Conservation (phyloP, 2,113 vertebrate genomes). For the Penelope pileata region DNA sequence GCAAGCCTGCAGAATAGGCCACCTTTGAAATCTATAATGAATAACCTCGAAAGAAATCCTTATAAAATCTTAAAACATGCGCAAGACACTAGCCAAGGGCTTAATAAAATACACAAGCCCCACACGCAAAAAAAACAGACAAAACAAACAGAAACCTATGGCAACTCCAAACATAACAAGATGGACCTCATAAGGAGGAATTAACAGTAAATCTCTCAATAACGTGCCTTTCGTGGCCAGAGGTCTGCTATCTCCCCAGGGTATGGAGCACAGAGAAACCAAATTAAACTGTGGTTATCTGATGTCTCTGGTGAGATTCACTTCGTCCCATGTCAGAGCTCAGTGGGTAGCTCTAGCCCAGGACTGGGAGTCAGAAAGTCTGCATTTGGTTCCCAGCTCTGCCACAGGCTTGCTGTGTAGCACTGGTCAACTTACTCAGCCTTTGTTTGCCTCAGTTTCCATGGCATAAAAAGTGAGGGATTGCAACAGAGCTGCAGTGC, state of each 20-base stretch:
- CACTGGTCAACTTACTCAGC: slow-evolving; percentile 27
- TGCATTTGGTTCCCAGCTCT: slow-evolving; percentile 37
- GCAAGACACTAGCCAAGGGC: slow-evolving; percentile 63
- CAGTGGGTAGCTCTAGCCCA: slow-evolving; percentile 55
- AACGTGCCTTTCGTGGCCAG: slow-evolving; percentile 64
- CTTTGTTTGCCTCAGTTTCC: slow-evolving; percentile 63
- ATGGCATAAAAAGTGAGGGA: not conserved
- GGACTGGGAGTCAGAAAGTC: slow-evolving; percentile 62
- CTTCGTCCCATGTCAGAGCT: slow-evolving; percentile 23
- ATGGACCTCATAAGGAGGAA: slow-evolving; percentile 65
- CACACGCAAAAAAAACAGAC: slow-evolving; percentile 25
- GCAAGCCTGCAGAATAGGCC: slow-evolving; percentile 37
- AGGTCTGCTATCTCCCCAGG: slow-evolving; percentile 67
- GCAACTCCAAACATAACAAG: slow-evolving; percentile 71
- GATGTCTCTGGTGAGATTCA: slow-evolving; percentile 66
- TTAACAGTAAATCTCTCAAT: slow-evolving; percentile 68
- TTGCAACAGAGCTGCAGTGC: not conserved
- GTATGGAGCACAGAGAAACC: slow-evolving; percentile 53
- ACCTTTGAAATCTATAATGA: slow-evolving; percentile 60
- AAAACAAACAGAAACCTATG: slow-evolving; percentile 67
- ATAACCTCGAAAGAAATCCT: slow-evolving; percentile 49
- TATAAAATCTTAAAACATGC: slow-evolving; percentile 53
- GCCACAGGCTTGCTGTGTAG: slow-evolving; percentile 53
- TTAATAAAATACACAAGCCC: slow-evolving; percentile 71
- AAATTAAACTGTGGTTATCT: slow-evolving; percentile 72